Evolutionary conservation across 2,888 invertebrate species (phyloP), one percentile per base, ranked within the genome.

Genomic region (Heliconius aoede): DNA sequence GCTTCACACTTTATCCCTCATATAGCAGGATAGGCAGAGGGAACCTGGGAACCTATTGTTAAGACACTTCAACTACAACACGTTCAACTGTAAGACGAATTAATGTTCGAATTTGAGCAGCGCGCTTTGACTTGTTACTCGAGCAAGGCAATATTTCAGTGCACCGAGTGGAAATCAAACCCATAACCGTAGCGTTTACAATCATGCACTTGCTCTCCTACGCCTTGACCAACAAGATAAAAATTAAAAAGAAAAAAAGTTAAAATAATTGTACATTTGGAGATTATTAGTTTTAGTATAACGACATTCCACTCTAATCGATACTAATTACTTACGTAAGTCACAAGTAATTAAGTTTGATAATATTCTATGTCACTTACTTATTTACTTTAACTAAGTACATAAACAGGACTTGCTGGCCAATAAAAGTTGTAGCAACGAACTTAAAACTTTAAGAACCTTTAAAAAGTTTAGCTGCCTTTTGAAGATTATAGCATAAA

Each of bases 271-370:
- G 11, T 65, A 46, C 8, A 21, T 21, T 68, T 51, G 30, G 51
- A 28, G 13, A 28, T 1, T 51, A 1, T 68, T n/a, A 32, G 24
- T 58, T 77, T 74, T 24, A 46, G 40, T 55, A 28, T 76, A 74
- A 76, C 68, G 67, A 74, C 76, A 74, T 78, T 78, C 76, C 76
- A 68, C n/a, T 60, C 40, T 74, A 76, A 65, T 78, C 32, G 51
- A 11, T 36, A 36, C 32, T 68, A 28, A 60, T 65, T 26, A 36
- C 62, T 64, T 61, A 73, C 73, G 21, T 74, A 68, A 72, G 61
- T 28, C 40, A 26, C 58, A 65, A 58, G 58, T 65, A 68, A 69
- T 62, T 71, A 36, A n/a, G 26, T 15, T 36, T 28, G 65, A 73
- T 78, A 65, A 67, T 11, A 55, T 40, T 28, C 36, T 62, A 30